phyloP scores from a whole-genome alignment of 2,797 vertebrate genomes.

The Malurus splendens region DNA sequence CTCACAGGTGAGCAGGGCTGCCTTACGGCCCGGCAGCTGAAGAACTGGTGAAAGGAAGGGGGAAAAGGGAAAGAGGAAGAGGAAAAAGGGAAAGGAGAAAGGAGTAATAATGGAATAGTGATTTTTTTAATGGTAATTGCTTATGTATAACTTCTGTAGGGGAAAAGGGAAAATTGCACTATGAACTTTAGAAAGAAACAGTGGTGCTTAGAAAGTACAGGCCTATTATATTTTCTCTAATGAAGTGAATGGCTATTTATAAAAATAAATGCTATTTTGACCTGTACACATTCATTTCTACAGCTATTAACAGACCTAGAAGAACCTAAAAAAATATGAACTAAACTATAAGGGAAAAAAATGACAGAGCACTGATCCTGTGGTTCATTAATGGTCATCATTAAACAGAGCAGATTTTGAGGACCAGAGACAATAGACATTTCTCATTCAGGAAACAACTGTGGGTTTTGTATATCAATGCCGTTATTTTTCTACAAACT shows the following conservation, averaged over 20 bases:
- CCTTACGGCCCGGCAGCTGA: not conserved
- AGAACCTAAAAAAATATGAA: not conserved
- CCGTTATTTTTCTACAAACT: constrained; percentile 53
- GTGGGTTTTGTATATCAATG: constrained; percentile 26
- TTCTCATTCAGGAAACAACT: constrained; percentile 42
- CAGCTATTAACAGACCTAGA: constrained; percentile 28
- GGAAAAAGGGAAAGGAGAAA: constrained; percentile 9
- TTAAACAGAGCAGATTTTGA: constrained; percentile 14
- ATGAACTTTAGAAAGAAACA: constrained; percentile 58
- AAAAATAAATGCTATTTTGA: constrained; percentile 44
- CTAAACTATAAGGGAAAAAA: constrained; percentile 7
- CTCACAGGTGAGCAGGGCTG: not conserved
- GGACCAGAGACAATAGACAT: constrained; percentile 3
- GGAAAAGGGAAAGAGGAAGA: not conserved
- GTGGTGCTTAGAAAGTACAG: constrained; percentile 55
- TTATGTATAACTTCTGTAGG: constrained; percentile 45
- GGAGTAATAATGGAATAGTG: constrained; percentile 13
- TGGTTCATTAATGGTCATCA: not conserved
- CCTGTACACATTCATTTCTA: constrained; percentile 29
- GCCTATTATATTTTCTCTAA: constrained; percentile 48
- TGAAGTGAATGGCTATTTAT: constrained; percentile 60
- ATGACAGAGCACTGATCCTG: constrained; percentile 20
- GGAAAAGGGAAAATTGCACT: constrained; percentile 71
- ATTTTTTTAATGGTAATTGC: constrained; percentile 14
- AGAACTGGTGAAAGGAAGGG: not conserved